A percentile compares a stretch with the other conserved stretches of the same genome.
phyloP scores from a whole-genome alignment of 2,888 invertebrate genomes.

The Microdon myrmicae region DNA sequence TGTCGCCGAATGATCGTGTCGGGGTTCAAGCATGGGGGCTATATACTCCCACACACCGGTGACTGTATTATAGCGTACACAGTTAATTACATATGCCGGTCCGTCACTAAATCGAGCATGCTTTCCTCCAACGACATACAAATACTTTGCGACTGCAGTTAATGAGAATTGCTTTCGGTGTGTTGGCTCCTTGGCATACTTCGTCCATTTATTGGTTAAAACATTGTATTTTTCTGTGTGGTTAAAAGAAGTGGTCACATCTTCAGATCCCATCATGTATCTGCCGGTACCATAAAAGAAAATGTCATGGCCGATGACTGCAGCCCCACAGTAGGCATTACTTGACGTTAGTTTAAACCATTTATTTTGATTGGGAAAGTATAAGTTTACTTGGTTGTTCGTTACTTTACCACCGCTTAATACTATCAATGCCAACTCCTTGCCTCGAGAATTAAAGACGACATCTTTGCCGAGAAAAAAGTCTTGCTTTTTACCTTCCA shows the following conservation, averaged over 20 bases:
- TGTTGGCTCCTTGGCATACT: conserved; percentile 74
- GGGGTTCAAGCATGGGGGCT: conserved; percentile 69
- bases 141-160: conserved; percentile 69
- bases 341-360: conserved; percentile 76
- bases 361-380: conserved; percentile 70
- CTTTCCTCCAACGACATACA: conserved; percentile 76
- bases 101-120: conserved; percentile 63
- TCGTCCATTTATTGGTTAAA: conserved; percentile 73
- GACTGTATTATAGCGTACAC: conserved; percentile 72
- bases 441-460: conserved; percentile 74
- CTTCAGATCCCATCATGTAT: too few species aligned
- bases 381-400: conserved; percentile 76
- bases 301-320: conserved; percentile 75
- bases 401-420: conserved; percentile 78
- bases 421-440: conserved; percentile 75
- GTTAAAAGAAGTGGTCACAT: too few species aligned
- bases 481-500: conserved; percentile 13
- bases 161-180: conserved; percentile 76
- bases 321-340: conserved; percentile 79
- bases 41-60: conserved; percentile 72
- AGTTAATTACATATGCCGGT: conserved; percentile 63
- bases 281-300: conserved; percentile 77
- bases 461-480: conserved; percentile 47
- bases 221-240: too few species aligned
- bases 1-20: conserved; percentile 73